A percentile compares a stretch with the other conserved stretches of the same genome.
phyloP scores from a whole-genome alignment of 2,113 vertebrate genomes.

The Dasyprocta punctata region DNA sequence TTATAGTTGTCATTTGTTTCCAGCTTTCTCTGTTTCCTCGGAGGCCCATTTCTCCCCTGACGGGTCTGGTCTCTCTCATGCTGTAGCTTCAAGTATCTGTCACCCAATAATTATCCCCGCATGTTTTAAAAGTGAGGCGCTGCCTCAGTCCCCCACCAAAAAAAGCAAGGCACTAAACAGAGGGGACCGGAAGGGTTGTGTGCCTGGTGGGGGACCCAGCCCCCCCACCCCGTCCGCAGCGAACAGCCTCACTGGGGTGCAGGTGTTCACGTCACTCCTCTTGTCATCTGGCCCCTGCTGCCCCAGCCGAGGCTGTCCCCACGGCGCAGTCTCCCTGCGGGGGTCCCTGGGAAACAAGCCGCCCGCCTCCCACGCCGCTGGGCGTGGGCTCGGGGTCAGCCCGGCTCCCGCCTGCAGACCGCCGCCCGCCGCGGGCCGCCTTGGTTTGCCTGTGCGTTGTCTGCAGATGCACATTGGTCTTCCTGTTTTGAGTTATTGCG shows the following conservation, averaged over 20 bases:
- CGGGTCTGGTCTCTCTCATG: slow-evolving; percentile 34
- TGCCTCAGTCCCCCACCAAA: no score
- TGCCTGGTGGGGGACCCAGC: neutral
- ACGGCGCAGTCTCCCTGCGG: no score
- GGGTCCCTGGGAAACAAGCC: no score
- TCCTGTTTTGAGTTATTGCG: neutral
- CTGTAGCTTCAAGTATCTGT: slow-evolving; percentile 32
- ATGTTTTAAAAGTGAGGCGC: slow-evolving; percentile 13
- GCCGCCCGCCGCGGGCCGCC: no score
- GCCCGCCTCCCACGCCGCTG: no score
- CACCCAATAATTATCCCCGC: slow-evolving; percentile 44
- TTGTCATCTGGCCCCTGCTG: no score
- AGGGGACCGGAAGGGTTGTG: neutral
- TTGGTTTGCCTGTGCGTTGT: neutral
- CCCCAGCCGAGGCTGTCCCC: no score
- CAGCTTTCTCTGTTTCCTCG: slow-evolving; percentile 43
- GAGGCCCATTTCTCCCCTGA: neutral
- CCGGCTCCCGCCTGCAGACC: no score
- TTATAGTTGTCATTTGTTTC: slow-evolving; percentile 63
- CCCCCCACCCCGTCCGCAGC: neutral
- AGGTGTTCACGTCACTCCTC: no score
- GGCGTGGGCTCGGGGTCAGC: no score
- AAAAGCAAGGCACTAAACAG: no score
- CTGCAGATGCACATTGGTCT: neutral
- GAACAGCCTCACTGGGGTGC: no score